These are phyloP conservation scores for Leptinotarsa tumamoca DNA, from an alignment of 2,888 invertebrate genomes.

Conservation along the genomic window DNA sequence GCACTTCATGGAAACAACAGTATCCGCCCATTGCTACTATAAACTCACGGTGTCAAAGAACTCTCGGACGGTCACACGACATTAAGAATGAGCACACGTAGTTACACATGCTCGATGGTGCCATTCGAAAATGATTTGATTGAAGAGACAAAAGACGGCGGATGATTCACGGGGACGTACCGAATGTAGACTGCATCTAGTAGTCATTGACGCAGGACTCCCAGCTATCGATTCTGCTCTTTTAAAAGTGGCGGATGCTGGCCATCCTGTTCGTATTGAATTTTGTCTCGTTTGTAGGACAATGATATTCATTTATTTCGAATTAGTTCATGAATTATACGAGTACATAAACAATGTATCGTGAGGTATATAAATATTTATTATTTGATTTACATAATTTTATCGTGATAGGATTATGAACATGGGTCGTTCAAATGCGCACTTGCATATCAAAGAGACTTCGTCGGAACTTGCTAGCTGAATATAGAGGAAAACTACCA, in stretches of 20 bases:
- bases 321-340: no score
- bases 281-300: background rate
- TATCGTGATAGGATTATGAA: no score
- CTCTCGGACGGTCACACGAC: background rate
- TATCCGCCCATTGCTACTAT: background rate
- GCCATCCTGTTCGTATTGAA: background rate
- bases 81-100: background rate
- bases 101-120: background rate
- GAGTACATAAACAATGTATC: no score
- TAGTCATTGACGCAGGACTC: background rate
- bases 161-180: background rate
- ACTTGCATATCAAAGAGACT: no score
- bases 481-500: no score
- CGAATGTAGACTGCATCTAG: background rate
- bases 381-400: no score
- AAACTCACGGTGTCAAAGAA: background rate
- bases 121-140: constrained; percentile 12
- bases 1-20: no score
- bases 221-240: background rate
- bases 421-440: no score
- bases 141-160: background rate
- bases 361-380: no score
- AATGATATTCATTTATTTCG: background rate
- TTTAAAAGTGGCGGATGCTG: background rate
- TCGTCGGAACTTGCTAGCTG: no score